Evolutionary conservation across 2,797 vertebrate species (phyloP).

Genomic region (Anabacerthia variegaticeps): DNA sequence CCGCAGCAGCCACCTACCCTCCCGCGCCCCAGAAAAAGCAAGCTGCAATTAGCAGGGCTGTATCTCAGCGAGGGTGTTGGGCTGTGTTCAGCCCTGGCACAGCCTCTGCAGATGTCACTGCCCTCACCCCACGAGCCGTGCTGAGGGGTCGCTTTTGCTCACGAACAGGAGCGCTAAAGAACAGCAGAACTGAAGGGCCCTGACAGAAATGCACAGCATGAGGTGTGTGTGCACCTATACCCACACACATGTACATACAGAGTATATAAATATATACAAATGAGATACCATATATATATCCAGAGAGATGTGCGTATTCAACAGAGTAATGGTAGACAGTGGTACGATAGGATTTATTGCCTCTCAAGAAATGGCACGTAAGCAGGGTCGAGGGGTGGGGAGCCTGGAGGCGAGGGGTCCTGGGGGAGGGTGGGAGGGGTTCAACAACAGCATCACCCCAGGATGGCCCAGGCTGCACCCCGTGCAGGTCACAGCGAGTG

Average conservation of each 20-base stretch:
- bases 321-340: conserved; percentile 74
- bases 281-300: conserved; percentile 67
- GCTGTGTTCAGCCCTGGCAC: neutral
- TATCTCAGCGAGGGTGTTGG: neutral
- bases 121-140: conserved; percentile 43
- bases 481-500: neutral
- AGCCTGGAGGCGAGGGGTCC: conserved; percentile 15
- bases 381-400: conserved; percentile 57
- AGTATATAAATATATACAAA: conserved; percentile 78
- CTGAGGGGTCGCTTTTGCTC: neutral
- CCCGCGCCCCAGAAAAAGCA: neutral
- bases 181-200: conserved; percentile 67
- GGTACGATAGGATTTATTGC: conserved; percentile 80
- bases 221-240: conserved; percentile 30
- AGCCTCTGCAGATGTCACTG: neutral
- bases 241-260: conserved; percentile 65
- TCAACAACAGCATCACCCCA: conserved; percentile 61
- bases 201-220: conserved; percentile 75
- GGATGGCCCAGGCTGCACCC: conserved; percentile 30
- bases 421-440: neutral
- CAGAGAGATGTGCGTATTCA: conserved; percentile 78
- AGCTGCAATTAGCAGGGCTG: conserved; percentile 1
- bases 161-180: neutral
- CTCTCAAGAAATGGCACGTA: conserved; percentile 77
- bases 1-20: neutral